These are phyloP conservation scores for Argynnis bischoffii DNA, from an alignment of 2,888 invertebrate genomes.

Conservation along the genomic window DNA sequence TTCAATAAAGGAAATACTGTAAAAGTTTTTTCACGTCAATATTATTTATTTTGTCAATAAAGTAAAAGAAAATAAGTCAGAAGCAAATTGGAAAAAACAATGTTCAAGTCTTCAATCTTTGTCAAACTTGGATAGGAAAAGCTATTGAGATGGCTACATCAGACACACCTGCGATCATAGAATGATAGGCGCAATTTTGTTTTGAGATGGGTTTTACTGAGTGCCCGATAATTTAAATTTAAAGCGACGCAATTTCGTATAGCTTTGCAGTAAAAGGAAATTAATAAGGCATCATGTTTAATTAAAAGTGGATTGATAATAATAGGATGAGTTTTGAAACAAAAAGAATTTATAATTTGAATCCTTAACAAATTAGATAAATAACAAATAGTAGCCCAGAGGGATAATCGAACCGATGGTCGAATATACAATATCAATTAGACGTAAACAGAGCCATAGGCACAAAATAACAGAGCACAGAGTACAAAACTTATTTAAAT, in stretches of 20 bases:
- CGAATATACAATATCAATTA: too few relatives aligned
- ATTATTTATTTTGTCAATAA: not conserved
- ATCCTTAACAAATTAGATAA: too few relatives aligned
- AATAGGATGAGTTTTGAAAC: too few relatives aligned
- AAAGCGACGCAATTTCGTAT: not conserved
- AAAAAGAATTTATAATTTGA: too few relatives aligned
- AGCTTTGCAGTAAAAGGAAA: not conserved
- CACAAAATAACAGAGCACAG: too few relatives aligned
- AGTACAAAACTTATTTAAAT: too few relatives aligned
- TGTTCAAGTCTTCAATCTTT: conserved; percentile 9
- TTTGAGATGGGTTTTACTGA: not conserved
- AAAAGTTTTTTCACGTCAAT: not conserved
- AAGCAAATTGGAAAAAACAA: conserved; percentile 7
- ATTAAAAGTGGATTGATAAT: too few relatives aligned
- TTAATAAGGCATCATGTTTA: too few relatives aligned
- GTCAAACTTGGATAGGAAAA: conserved; percentile 13
- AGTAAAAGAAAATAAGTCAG: not conserved
- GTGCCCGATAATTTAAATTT: conserved; percentile 5
- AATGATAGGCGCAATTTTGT: conserved; percentile 20
- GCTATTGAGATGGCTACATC: conserved; percentile 14
- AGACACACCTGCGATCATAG: conserved; percentile 14
- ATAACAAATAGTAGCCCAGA: too few relatives aligned
- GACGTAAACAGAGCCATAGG: too few relatives aligned
- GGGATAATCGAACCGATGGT: too few relatives aligned
- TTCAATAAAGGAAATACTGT: too few relatives aligned